Evolutionary conservation across 2,888 invertebrate genomes (phyloP), one percentile per base, ranked within the genome.

Genomic region (Agrilus mali): DNA sequence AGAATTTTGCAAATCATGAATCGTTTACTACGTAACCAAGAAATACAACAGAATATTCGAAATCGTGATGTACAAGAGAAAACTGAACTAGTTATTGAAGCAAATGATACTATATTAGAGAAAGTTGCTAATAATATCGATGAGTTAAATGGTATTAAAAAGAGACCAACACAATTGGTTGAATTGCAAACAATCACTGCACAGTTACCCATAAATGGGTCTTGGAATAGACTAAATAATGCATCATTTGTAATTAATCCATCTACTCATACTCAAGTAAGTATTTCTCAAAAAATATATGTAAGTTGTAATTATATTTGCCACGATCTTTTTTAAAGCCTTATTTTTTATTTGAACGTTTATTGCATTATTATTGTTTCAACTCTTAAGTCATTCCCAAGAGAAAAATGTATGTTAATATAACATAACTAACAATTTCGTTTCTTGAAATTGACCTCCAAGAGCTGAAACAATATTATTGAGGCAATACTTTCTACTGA

Each of bases 31-130:
- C 63, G 69, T 51, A 63, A 70, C 46, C 71, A 77, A 47, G 73
- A 77, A 31, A 60, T 78, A 12, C 67, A 69, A 38, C 73, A 71
- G 8, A 78, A 74, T 47, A 72, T 82, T 46, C 67, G 66, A 48
- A 66, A 66, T 31, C 63, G 75, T 17, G 74, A 75, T 44, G 51
- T 70, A 2, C 80, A 82, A 40, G 81, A 82, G 50, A 77, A 80
- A 59, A 78, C 81, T 54, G 92, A 93, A 48, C 72, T 85, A 53
- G 60, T 94, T 10, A 70, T 82, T 20, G 90, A 92, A 55, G 78
- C 80, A 12, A 93, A 90, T 67, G 93, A 94, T 66, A 71, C 75
- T 38, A 74, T 92, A 46, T 67, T 93, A 39, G 93, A 94, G 60
- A 75, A 81, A 58, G 79, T 88, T 40, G 84, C 85, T 58, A 77